Base-by-base conservation (phyloP, 2,797 vertebrate genomes). In the Cyprinella venusta region DNA sequence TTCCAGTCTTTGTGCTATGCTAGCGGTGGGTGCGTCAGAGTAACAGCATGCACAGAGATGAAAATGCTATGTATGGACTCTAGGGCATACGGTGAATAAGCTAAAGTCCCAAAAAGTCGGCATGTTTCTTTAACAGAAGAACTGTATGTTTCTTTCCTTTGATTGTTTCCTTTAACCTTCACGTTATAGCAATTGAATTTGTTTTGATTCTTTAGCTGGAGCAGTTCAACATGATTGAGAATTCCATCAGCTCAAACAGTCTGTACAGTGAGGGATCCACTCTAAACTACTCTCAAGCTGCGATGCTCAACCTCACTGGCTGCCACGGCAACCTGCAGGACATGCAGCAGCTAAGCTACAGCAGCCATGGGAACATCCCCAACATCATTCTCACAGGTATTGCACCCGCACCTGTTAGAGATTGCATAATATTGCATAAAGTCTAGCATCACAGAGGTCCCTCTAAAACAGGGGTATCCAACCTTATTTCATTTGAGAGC, bases 191-290 rank as follows among this genome's bases (percentile, higher is more conserved):
- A 19, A 52, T 38, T 36, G 26, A 12, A 71, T 38, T 83, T 78
- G 26, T 71, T 63, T 78, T 71, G 8, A 26, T 33, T 50, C 21
- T 52, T 68, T 86, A 99, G 98, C 96, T 99, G 80, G 98, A 99
- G 89, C 98, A 99, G 93, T 99, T 99, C 94, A 99, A 99, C 90
- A 99, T 99, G 97, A 96, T 99, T 6, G 97, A 99, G 90, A 98
- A 91, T 40, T 95, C 97, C 89, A 97, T 97, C 93, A 98, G 97
- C 93, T 96, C 97, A 89, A 98, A 93, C 81, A 83, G 82, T 78
- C 54, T 83, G 67, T 83, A 78, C 82, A 63, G 38, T 94, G 96
- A 97, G 1, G 97, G 97, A 86, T 97, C 97, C 85, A 98, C 98
- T 21, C 96, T 99, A 69, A 98, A 96, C 96, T 99, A 98, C 91